A percentile compares a stretch with the other conserved stretches of the same genome.
These are phyloP conservation scores for Austrofundulus limnaeus DNA, from an alignment of 2,113 vertebrate genomes.

Conservation along the genomic window DNA sequence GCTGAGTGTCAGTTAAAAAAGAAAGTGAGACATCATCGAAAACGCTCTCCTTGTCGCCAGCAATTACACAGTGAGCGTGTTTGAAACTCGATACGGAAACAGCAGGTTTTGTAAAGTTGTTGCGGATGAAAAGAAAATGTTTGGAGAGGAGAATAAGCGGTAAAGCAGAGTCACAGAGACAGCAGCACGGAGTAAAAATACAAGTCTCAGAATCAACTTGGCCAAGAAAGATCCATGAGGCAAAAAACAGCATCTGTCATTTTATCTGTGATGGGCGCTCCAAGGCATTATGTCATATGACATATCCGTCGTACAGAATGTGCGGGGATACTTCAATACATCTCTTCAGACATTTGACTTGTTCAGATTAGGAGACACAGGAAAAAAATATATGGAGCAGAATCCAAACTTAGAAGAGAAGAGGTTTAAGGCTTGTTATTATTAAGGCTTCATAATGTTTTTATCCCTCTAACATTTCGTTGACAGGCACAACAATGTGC, in stretches of 20 bases:
- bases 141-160: constrained; percentile 25
- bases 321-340: constrained; percentile 75
- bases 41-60: constrained; percentile 38
- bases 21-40: constrained; percentile 58
- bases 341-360: constrained; percentile 77
- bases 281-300: constrained; percentile 78
- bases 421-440: constrained; percentile 12
- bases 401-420: constrained; percentile 21
- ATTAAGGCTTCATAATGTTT: constrained; percentile 33
- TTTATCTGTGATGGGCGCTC: constrained; percentile 77
- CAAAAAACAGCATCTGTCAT: constrained; percentile 82
- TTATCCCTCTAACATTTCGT: constrained; percentile 37
- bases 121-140: constrained; percentile 31
- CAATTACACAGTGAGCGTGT: constrained; percentile 61
- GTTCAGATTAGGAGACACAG: constrained; percentile 61
- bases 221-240: constrained; percentile 73
- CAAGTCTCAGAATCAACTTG: constrained; percentile 66
- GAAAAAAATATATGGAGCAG: constrained; percentile 23
- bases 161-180: constrained; percentile 21
- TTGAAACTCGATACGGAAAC: constrained; percentile 43
- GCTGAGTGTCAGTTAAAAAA: constrained; percentile 63
- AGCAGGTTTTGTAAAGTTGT: constrained; percentile 61
- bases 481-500: constrained; percentile 37
- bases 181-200: constrained; percentile 27
- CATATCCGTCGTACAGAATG: constrained; percentile 76